Percentiles rank a stretch among this genome's conserved stretches.
Conservation (phyloP, 2,797 vertebrate species). For the Pachyuromys duprasi region DNA sequence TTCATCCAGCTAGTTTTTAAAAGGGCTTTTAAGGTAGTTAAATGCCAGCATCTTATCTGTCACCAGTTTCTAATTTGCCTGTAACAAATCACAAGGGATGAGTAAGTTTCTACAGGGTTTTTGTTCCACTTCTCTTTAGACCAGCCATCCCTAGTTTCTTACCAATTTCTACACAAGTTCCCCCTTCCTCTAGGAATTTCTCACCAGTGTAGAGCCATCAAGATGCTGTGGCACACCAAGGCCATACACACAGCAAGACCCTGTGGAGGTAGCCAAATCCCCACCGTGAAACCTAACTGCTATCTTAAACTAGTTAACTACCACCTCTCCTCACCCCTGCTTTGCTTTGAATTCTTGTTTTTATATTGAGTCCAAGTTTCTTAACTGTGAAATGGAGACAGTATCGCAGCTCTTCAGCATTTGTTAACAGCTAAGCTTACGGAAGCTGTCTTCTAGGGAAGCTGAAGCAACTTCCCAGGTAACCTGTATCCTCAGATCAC, state of each 20-base stretch:
- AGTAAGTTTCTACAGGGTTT: not conserved
- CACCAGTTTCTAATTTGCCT: slow-evolving; percentile 2
- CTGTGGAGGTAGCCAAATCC: not conserved
- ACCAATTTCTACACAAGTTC: not conserved
- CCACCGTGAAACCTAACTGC: not conserved
- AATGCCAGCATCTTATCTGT: not conserved
- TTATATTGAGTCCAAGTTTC: not conserved
- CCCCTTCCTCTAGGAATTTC: not conserved
- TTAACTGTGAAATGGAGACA: not conserved
- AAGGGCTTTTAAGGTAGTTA: not conserved
- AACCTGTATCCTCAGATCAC: not conserved
- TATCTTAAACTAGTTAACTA: not conserved
- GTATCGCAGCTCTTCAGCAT: not conserved
- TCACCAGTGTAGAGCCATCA: too few relatives aligned
- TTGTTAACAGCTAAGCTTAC: not conserved
- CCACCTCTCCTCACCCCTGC: not conserved
- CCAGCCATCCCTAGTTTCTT: not conserved
- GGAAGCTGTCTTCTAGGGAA: not conserved
- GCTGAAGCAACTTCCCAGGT: not conserved
- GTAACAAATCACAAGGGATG: not conserved
- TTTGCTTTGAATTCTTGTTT: not conserved
- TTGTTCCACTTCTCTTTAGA: not conserved
- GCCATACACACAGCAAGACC: not conserved
- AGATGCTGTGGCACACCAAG: not conserved
- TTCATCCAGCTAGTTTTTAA: not conserved